Evolutionary conservation across 2,113 vertebrate species (phyloP).

Genomic region (Steatornis caripensis): DNA sequence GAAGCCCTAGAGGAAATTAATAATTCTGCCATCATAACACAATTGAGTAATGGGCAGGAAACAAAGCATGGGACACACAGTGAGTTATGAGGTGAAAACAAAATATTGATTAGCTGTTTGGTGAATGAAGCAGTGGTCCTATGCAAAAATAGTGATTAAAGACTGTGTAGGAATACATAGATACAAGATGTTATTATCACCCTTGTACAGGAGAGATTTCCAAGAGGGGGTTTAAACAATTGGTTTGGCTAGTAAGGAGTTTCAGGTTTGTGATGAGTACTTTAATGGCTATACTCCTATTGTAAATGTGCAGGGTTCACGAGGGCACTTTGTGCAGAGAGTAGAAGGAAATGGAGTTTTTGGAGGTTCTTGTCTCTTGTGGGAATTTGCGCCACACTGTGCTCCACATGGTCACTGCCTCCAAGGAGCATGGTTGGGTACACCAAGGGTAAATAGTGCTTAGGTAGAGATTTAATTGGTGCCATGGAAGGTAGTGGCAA

Average conservation of each 20-base stretch:
- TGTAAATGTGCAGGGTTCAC: background rate
- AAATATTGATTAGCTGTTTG: background rate
- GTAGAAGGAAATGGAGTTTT: background rate
- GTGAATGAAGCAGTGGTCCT: background rate
- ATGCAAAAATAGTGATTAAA: background rate
- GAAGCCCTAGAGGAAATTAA: background rate
- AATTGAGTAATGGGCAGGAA: background rate
- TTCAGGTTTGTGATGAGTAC: background rate
- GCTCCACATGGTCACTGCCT: background rate
- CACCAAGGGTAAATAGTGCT: background rate
- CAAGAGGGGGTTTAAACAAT: background rate
- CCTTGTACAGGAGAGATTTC: background rate
- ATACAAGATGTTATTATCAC: background rate
- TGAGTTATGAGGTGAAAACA: slow-evolving; percentile 18
- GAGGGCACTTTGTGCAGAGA: background rate
- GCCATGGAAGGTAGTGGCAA: background rate
- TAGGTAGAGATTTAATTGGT: background rate
- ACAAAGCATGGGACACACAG: background rate
- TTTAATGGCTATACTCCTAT: background rate
- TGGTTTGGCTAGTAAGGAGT: background rate
- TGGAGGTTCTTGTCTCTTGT: background rate
- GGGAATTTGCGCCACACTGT: background rate
- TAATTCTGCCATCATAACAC: background rate
- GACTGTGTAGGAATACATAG: background rate
- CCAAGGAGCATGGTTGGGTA: background rate